Evolutionary conservation across 2,888 invertebrate species (phyloP), one percentile per base, ranked within the genome.

Genomic region (Zonitis immaculata): DNA sequence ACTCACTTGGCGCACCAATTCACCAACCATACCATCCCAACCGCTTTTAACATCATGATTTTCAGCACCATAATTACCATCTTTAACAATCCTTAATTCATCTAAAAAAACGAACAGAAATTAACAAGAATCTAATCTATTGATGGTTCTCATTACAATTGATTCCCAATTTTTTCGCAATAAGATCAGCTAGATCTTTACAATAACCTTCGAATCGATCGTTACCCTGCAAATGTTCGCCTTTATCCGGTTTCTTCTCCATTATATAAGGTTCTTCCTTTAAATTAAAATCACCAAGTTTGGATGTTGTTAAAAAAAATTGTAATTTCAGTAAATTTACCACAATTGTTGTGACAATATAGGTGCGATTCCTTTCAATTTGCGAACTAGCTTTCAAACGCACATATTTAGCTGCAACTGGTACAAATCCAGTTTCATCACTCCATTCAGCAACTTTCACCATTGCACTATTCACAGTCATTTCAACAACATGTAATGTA

Each of bases 401-500:
- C 27, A 86, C 82, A 67, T 88, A 88, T 75, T 89, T 91, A 6
- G 89, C 85, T 3, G 89, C 84, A 22, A 87, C 80, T 0, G 89
- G 80, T 56, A 82, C 84, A 62, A 93, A 83, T 3, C 92, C 91
- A 16, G 82, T 81, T 59, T 84, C 84, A 66, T 93, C 92, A 14
- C 86, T 88, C 93, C 93, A 94, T 69, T 91, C 89, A 16, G 91
- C 93, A 6, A 93, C 89, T 82, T 93, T 92, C 14, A 93, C 86
- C 88, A 93, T 89, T 25, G 91, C 91, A 70, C 93, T 92, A 69
- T 94, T 91, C 51, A 93, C 89, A 4, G 95, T 94, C 91, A 95
- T 92, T 77, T 95, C 91, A 47, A 95, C 89, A 55, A 93, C 89
- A 72, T 94, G 90, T 59, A 95, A 78, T 1, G 91, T 89, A 73